Percentiles rank a stretch among this genome's conserved stretches.
These are phyloP conservation scores for Thelaira solivaga DNA, from an alignment of 2,888 invertebrate species.

Conservation along the genomic window DNA sequence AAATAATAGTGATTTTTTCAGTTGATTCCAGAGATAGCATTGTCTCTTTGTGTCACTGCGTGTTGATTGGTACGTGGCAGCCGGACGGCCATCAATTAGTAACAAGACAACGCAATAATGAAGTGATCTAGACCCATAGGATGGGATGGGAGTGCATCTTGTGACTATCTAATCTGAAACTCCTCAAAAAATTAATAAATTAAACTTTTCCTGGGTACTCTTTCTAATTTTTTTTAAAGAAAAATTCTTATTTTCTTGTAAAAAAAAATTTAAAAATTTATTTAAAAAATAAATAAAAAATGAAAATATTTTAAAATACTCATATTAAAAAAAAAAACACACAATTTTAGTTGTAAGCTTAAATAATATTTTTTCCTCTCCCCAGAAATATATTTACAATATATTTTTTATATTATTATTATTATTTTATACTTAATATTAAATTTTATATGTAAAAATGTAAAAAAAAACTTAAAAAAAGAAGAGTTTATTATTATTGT, in stretches of 20 bases:
- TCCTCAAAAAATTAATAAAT: no score
- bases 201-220: no score
- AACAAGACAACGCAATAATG: no score
- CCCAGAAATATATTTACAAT: slow-evolving; percentile 29
- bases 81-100: no score
- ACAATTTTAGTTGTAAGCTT: slow-evolving; percentile 43
- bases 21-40: no score
- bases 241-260: slow-evolving; percentile 18
- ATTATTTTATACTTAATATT: slow-evolving; percentile 45
- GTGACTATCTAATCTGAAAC: no score
- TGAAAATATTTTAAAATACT: slow-evolving; percentile 56
- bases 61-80: no score
- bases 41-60: no score
- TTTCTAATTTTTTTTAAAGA: background rate
- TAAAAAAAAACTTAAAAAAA: slow-evolving; percentile 54
- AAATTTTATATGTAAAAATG: slow-evolving; percentile 61
- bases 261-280: slow-evolving; percentile 6
- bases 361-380: slow-evolving; percentile 52
- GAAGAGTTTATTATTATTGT: slow-evolving; percentile 61
- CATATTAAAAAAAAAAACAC: no score
- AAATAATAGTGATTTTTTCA: no score
- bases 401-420: slow-evolving; percentile 51
- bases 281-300: slow-evolving; percentile 4
- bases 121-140: no score
- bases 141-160: no score